Evolutionary conservation across 1,140 invertebrate genomes (phyloP).

Genomic region (Microplitis mediator): DNA sequence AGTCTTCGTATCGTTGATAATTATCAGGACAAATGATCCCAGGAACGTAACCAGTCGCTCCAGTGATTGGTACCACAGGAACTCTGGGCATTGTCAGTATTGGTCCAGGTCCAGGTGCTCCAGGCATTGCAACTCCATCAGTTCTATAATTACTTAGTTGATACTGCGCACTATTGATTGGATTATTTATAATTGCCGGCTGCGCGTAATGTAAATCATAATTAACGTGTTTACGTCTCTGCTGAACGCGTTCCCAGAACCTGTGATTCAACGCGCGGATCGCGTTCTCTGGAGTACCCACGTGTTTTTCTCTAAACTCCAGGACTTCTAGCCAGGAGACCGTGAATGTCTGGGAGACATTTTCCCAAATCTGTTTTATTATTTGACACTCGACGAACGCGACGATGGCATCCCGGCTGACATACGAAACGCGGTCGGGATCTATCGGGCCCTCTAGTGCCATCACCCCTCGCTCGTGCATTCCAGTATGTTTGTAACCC

Average conservation of each 20-base stretch:
- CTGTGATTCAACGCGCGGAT: conserved; percentile 60
- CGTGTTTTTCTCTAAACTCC: conserved; percentile 68
- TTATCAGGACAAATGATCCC: no score
- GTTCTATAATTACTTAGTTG: conserved; percentile 46
- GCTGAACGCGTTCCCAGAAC: conserved; percentile 55
- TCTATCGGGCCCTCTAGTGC: conserved; percentile 76
- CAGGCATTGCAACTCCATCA: conserved; percentile 26
- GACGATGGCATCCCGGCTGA: conserved; percentile 83
- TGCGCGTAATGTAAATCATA: conserved; percentile 38
- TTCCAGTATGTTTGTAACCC: conserved; percentile 74
- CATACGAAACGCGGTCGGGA: conserved; percentile 77
- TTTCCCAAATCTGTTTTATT: conserved; percentile 70
- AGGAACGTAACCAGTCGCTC: conserved; percentile 18
- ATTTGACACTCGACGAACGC: conserved; percentile 87
- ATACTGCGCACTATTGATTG: conserved; percentile 33
- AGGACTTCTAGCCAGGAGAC: conserved; percentile 72
- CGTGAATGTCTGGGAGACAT: conserved; percentile 61
- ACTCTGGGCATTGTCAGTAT: no score
- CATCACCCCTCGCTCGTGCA: conserved; percentile 55
- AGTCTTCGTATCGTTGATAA: no score
- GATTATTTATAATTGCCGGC: conserved; percentile 19
- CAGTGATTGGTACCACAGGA: no score
- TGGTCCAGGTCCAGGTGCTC: neutral
- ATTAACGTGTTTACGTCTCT: conserved; percentile 38
- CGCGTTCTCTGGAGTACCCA: conserved; percentile 67